Evolutionary conservation across 2,113 vertebrate species (phyloP).

Genomic region (Myocastor coypus): DNA sequence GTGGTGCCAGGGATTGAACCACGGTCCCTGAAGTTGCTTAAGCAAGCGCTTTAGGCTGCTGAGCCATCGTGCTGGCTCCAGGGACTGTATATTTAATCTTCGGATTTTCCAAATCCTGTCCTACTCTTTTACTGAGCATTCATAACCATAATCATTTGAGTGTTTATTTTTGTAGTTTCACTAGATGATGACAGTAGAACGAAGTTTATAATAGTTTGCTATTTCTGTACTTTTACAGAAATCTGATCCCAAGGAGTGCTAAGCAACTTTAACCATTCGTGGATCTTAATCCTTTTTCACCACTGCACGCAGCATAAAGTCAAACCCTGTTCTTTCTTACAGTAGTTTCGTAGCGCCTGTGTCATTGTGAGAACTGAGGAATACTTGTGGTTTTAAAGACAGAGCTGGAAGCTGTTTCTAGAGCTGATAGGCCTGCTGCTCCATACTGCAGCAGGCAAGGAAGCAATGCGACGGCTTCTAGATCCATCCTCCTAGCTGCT

Average conservation of each 20-base stretch:
- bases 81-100: conserved; percentile 59
- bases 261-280: conserved; percentile 33
- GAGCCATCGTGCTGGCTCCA: not conserved
- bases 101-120: conserved; percentile 61
- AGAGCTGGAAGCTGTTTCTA: not conserved
- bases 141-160: conserved; percentile 48
- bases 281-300: not conserved
- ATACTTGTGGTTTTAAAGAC: not conserved
- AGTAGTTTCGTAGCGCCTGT: not conserved
- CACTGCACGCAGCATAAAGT: not conserved
- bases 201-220: not conserved
- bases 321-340: not conserved
- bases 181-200: conserved; percentile 27
- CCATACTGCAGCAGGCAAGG: not conserved
- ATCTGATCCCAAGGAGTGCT: not conserved
- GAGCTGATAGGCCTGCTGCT: not conserved
- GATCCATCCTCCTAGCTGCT: not conserved
- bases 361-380: not conserved
- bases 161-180: conserved; percentile 33
- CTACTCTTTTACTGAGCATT: conserved; percentile 43
- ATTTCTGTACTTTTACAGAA: conserved; percentile 23
- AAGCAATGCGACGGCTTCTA: not conserved
- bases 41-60: no score
- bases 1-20: no score
- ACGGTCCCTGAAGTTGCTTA: no score